Conservation (phyloP, 1,140 invertebrate genomes). For the Monochamus saltuarius region DNA sequence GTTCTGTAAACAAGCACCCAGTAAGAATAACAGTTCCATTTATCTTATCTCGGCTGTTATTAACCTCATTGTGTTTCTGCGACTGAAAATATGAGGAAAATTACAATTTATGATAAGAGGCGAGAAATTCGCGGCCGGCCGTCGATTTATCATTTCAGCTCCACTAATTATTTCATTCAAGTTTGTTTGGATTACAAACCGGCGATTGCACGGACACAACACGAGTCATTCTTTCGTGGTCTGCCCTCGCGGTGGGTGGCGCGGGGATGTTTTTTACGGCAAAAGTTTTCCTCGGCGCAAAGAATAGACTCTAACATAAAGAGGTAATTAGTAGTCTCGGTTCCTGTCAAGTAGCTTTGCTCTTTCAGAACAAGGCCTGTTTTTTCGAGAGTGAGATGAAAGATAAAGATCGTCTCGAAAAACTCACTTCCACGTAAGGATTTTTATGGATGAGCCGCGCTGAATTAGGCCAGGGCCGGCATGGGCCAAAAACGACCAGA, state of each 20-base stretch:
- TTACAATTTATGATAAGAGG: too few species aligned
- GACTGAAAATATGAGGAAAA: too few species aligned
- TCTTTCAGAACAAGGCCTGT: constrained; percentile 33
- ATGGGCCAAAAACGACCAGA: too few species aligned
- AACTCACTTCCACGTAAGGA: constrained; percentile 22
- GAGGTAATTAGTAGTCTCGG: constrained; percentile 42
- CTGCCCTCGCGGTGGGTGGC: constrained; percentile 9
- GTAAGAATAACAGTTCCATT: too few species aligned
- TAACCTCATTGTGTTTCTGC: too few species aligned
- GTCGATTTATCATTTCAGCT: neutral
- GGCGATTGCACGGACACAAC: neutral
- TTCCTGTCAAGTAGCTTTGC: constrained; percentile 41
- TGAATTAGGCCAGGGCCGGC: too few species aligned
- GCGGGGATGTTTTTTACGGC: constrained; percentile 1
- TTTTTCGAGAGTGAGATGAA: constrained; percentile 30
- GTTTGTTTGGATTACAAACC: neutral
- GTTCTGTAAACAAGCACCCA: too few species aligned
- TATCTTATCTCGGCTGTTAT: too few species aligned
- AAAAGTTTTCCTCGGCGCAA: constrained; percentile 26
- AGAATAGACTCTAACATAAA: constrained; percentile 38
- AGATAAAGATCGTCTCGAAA: constrained; percentile 34
- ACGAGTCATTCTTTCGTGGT: neutral
- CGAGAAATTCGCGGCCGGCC: neutral
- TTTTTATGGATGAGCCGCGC: constrained; percentile 11
- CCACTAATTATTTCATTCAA: neutral